phyloP scores from a whole-genome alignment of 2,888 invertebrate genomes.

The Endotricha flammealis region DNA sequence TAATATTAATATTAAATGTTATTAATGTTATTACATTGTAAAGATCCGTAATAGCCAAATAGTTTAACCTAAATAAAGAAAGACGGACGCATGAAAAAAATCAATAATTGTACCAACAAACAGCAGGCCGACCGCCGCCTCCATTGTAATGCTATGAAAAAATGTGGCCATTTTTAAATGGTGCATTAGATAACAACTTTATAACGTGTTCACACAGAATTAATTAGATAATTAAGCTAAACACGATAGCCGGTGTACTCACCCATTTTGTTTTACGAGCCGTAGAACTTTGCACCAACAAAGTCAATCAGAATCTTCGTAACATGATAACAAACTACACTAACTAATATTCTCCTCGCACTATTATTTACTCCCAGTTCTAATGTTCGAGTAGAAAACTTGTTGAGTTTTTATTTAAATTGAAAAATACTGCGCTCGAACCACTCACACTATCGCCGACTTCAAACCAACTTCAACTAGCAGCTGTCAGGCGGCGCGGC shows the following conservation, averaged over 20 bases:
- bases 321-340: slow-evolving; percentile 39
- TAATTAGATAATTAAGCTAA: background rate
- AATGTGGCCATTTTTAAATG: background rate
- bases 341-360: slow-evolving; percentile 40
- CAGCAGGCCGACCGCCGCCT: slow-evolving; percentile 22
- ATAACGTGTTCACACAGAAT: background rate
- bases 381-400: background rate
- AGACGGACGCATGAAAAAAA: slow-evolving; percentile 56
- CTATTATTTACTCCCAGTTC: slow-evolving; percentile 19
- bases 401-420: background rate
- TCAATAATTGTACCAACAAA: slow-evolving; percentile 61
- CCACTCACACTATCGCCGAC: too few species aligned
- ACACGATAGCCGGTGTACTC: slow-evolving; percentile 54
- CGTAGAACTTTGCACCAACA: slow-evolving; percentile 28
- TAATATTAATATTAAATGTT: too few species aligned
- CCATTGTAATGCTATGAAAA: slow-evolving; percentile 33
- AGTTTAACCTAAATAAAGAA: slow-evolving; percentile 26
- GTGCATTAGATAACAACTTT: background rate
- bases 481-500: slow-evolving; percentile 14
- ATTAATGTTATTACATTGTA: too few species aligned
- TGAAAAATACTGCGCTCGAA: too few species aligned
- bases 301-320: slow-evolving; percentile 32
- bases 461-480: slow-evolving; percentile 3
- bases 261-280: slow-evolving; percentile 58
- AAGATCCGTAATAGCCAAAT: too few species aligned